Evolutionary conservation across 1,140 invertebrate species (phyloP).

Genomic region (Drosophila repletoides): DNA sequence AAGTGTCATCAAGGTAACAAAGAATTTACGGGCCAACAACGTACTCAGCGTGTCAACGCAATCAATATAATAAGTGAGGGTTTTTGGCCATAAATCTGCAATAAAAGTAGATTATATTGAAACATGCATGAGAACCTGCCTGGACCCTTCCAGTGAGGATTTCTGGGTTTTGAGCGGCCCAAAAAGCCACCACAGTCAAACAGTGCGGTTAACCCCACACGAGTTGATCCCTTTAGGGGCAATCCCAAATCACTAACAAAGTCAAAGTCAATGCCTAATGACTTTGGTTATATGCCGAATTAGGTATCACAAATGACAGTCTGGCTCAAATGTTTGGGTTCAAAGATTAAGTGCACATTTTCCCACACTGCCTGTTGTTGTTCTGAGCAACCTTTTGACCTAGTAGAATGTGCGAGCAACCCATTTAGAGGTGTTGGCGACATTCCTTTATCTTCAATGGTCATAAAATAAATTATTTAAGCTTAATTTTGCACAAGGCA

Average conservation of each 20-base stretch:
- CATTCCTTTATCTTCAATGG: constrained; percentile 26
- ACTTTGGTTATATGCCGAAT: constrained; percentile 62
- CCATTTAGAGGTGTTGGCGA: no score
- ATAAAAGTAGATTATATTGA: constrained; percentile 59
- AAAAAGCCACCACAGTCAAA: no score
- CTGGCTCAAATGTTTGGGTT: constrained; percentile 26
- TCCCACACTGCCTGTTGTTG: no score
- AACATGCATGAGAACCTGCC: constrained; percentile 53
- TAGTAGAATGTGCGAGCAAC: neutral
- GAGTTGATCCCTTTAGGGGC: constrained; percentile 43
- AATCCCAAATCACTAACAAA: constrained; percentile 16
- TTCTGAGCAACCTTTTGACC: constrained; percentile 22
- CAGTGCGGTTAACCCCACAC: neutral
- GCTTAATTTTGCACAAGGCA: constrained; percentile 16
- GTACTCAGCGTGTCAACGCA: constrained; percentile 49
- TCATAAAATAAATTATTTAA: constrained; percentile 50
- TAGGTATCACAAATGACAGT: constrained; percentile 61
- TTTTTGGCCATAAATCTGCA: constrained; percentile 7
- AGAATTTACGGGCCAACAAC: constrained; percentile 5
- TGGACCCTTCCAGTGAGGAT: neutral
- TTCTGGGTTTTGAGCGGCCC: no score
- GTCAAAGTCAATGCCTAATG: constrained; percentile 56
- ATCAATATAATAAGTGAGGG: constrained; percentile 56
- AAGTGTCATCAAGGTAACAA: no score
- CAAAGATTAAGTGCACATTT: constrained; percentile 39